Conservation (phyloP, 2,113 vertebrate species). For the Aegotheles bennettii region DNA sequence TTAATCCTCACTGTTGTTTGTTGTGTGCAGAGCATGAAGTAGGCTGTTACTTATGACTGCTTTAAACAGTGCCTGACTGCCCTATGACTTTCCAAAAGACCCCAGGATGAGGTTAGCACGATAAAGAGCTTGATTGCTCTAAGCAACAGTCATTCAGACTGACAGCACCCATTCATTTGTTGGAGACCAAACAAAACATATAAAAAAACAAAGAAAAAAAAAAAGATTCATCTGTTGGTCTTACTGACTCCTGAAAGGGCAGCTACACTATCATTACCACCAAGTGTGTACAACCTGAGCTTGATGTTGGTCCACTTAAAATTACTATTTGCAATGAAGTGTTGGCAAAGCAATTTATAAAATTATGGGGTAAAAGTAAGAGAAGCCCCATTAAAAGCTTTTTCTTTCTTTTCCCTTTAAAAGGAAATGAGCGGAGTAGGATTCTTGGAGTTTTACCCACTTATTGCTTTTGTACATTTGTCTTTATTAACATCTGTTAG, state of each 20-base stretch:
- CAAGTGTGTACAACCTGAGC: constrained; percentile 67
- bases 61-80: constrained; percentile 62
- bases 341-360: constrained; percentile 77
- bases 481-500: constrained; percentile 71
- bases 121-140: constrained; percentile 60
- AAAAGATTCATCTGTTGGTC: constrained; percentile 69
- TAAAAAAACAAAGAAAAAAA: constrained; percentile 39
- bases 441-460: constrained; percentile 43
- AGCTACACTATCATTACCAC: constrained; percentile 72
- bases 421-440: constrained; percentile 21
- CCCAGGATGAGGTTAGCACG: constrained; percentile 50
- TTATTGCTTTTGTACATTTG: constrained; percentile 67
- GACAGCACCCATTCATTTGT: constrained; percentile 65
- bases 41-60: constrained; percentile 51
- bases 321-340: constrained; percentile 77
- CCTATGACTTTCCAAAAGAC: constrained; percentile 50
- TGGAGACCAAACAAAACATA: constrained; percentile 61
- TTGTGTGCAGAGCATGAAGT: neutral
- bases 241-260: constrained; percentile 70
- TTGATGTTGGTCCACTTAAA: constrained; percentile 70
- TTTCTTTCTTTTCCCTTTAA: constrained; percentile 68
- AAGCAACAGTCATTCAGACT: constrained; percentile 66
- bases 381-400: constrained; percentile 61
- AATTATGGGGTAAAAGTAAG: constrained; percentile 69
- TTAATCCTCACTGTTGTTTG: constrained; percentile 22